Conservation (phyloP, 2,113 vertebrate genomes). For the Tamias sibiricus region DNA sequence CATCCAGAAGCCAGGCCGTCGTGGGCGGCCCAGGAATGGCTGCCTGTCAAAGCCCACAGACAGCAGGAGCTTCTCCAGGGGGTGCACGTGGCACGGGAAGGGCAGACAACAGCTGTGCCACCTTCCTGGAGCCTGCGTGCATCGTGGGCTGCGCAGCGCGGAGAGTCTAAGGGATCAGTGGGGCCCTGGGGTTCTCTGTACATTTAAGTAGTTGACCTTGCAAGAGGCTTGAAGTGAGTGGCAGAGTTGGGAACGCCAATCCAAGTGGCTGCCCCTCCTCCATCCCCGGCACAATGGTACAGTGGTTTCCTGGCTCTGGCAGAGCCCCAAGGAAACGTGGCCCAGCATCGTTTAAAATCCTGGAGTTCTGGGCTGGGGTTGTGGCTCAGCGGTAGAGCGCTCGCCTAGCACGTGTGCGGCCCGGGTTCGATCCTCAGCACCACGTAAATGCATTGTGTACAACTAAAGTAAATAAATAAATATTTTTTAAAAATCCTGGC, state of each 20-base stretch:
- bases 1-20: not conserved
- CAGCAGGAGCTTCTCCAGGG: not conserved
- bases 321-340: not conserved
- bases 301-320: not conserved
- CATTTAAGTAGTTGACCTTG: not conserved
- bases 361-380: too few species aligned
- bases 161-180: not conserved
- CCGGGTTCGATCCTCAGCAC: too few species aligned
- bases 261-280: not conserved
- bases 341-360: not conserved
- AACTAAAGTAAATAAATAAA: too few species aligned
- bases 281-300: not conserved
- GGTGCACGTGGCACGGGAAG: not conserved
- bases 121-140: not conserved
- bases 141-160: not conserved
- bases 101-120: accelerated
- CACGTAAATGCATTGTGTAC: too few species aligned
- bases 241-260: not conserved
- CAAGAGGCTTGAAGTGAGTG: not conserved
- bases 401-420: too few species aligned
- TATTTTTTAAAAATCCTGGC: too few species aligned
- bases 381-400: too few species aligned
- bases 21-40: not conserved
- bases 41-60: not conserved
- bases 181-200: not conserved